Conservation (phyloP, 2,888 invertebrate genomes). For the Rhorus exstirpatorius region DNA sequence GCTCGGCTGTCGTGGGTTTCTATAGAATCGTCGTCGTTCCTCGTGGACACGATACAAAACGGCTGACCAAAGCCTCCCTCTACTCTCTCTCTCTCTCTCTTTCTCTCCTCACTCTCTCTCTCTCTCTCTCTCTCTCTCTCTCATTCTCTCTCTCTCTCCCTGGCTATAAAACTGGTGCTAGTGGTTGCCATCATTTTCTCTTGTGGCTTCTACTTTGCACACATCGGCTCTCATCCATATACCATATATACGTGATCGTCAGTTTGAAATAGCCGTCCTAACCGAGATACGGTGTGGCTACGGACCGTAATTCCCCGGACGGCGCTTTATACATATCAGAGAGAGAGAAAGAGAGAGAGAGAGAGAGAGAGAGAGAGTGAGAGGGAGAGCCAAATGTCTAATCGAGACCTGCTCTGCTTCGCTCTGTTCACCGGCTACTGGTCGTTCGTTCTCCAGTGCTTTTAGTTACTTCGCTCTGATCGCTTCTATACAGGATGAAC, state of each 20-base stretch:
- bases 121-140: slow-evolving; percentile 6
- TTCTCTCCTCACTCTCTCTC: neutral
- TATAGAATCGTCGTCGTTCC: slow-evolving; percentile 28
- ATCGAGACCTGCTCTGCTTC: slow-evolving; percentile 50
- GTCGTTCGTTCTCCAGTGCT: slow-evolving; percentile 47
- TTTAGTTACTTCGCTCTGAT: slow-evolving; percentile 25
- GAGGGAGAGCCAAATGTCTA: slow-evolving; percentile 34
- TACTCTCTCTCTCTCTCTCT: neutral
- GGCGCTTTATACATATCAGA: slow-evolving; percentile 45
- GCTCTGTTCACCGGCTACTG: slow-evolving; percentile 30
- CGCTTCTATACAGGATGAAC: slow-evolving; percentile 37
- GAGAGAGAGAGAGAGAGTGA: neutral
- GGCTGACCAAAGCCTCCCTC: slow-evolving; percentile 35
- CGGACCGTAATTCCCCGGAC: slow-evolving; percentile 67
- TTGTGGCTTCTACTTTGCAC: slow-evolving; percentile 34
- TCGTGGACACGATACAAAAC: slow-evolving; percentile 55
- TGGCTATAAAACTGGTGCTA: slow-evolving; percentile 25
- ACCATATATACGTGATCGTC: slow-evolving; percentile 40
- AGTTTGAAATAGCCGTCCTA: slow-evolving; percentile 76
- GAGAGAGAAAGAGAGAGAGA: slow-evolving; percentile 25
- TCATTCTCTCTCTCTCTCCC: slow-evolving; percentile 14
- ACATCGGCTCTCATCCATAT: slow-evolving; percentile 15
- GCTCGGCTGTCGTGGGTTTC: slow-evolving; percentile 15
- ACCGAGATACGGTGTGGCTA: slow-evolving; percentile 68
- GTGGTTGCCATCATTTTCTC: slow-evolving; percentile 50